A percentile compares a stretch with the other conserved stretches of the same genome.
phyloP scores from a whole-genome alignment of 2,113 vertebrate genomes.

The Epinephelus moara region DNA sequence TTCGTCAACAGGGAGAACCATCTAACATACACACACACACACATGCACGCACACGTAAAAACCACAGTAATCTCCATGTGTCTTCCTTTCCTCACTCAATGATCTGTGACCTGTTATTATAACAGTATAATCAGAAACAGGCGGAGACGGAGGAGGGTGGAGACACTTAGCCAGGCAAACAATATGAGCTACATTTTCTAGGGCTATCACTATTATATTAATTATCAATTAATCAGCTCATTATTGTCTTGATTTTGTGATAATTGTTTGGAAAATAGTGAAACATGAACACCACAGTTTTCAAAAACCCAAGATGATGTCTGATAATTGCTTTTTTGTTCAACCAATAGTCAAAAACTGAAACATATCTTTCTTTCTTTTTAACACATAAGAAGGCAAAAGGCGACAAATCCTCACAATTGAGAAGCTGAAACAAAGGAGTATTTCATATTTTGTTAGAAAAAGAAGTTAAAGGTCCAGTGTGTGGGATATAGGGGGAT shows the following conservation, averaged over 20 bases:
- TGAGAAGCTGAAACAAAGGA: too few species aligned
- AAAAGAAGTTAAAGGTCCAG: too few species aligned
- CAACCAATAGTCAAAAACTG: neutral
- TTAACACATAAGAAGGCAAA: neutral
- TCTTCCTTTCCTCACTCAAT: neutral
- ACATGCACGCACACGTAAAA: too few species aligned
- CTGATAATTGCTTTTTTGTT: neutral
- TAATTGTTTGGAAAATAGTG: neutral
- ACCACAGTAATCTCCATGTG: too few species aligned
- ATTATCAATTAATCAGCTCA: neutral
- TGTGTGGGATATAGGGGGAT: too few species aligned
- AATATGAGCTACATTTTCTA: neutral
- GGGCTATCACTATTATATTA: neutral
- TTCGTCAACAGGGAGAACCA: constrained; percentile 96
- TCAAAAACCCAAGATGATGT: neutral
- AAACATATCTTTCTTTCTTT: neutral
- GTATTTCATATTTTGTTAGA: too few species aligned
- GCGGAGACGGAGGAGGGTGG: neutral
- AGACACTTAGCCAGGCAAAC: neutral
- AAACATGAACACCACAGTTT: neutral
- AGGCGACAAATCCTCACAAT: neutral
- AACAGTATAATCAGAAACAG: neutral
- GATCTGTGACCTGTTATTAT: neutral
- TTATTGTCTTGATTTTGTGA: neutral
- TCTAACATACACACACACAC: constrained; percentile 79